Conservation (phyloP, 1,140 invertebrate species). For the Nasonia longicornis region DNA sequence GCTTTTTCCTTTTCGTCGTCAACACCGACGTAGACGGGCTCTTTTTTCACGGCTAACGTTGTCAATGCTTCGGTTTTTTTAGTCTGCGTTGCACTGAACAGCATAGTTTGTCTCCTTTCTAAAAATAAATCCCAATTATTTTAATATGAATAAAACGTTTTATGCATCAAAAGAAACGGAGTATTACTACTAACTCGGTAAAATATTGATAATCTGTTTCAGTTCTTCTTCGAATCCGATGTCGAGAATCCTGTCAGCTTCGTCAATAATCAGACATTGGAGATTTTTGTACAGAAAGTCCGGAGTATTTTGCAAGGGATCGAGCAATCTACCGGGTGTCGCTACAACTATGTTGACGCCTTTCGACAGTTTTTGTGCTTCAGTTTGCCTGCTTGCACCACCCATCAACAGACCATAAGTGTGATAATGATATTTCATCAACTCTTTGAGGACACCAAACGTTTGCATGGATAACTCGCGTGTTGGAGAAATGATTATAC, state of each 20-base stretch:
- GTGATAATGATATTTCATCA: slow-evolving; percentile 89
- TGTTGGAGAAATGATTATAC: slow-evolving; percentile 96
- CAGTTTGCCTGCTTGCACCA: slow-evolving; percentile 91
- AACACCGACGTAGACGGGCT: slow-evolving; percentile 95
- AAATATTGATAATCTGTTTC: slow-evolving; percentile 93
- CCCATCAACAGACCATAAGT: slow-evolving; percentile 94
- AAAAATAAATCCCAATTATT: slow-evolving; percentile 50
- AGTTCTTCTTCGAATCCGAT: slow-evolving; percentile 99
- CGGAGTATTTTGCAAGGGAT: slow-evolving; percentile 97
- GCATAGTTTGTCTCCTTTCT: slow-evolving; percentile 97
- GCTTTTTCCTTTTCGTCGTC: slow-evolving; percentile 90
- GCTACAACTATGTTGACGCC: slow-evolving; percentile 98
- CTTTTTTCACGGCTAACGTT: slow-evolving; percentile 91
- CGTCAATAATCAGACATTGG: slow-evolving; percentile 97
- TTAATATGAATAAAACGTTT: slow-evolving; percentile 34
- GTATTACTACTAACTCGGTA: slow-evolving; percentile 88
- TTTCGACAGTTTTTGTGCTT: slow-evolving; percentile 93
- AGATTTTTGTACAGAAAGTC: slow-evolving; percentile 97
- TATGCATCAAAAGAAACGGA: neutral
- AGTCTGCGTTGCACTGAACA: slow-evolving; percentile 98
- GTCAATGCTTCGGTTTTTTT: slow-evolving; percentile 93
- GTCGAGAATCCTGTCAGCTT: slow-evolving; percentile 98
- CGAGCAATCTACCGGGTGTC: slow-evolving; percentile 96
- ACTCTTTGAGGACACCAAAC: slow-evolving; percentile 95
- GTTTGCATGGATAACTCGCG: slow-evolving; percentile 98